phyloP scores from a whole-genome alignment of 2,113 vertebrate genomes.

The Mellivora capensis region DNA sequence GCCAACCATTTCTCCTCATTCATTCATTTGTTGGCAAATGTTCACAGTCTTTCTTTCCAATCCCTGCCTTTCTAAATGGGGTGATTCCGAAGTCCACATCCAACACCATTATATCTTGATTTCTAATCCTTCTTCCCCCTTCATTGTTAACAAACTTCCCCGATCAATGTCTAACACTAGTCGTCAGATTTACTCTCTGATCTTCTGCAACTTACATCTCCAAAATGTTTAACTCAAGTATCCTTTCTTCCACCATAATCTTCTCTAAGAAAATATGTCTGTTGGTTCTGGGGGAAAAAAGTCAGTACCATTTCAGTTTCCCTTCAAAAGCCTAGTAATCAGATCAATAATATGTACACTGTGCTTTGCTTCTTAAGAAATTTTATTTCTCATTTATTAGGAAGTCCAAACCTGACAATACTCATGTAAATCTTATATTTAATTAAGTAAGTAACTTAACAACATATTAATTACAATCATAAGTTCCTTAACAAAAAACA shows the following conservation, averaged over 20 bases:
- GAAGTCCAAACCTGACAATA: background rate
- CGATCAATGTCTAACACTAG: background rate
- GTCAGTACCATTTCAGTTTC: background rate
- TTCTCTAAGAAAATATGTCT: background rate
- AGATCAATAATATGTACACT: background rate
- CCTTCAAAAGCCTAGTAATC: background rate
- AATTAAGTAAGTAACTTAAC: background rate
- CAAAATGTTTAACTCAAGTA: background rate
- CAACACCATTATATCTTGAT: background rate
- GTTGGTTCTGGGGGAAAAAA: background rate
- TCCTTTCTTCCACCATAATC: accelerated
- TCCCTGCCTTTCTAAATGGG: background rate
- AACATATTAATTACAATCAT: background rate
- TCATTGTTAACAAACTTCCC: background rate
- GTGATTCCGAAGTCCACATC: background rate
- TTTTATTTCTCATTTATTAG: background rate
- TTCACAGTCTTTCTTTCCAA: background rate
- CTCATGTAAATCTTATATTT: background rate
- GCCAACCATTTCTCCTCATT: background rate
- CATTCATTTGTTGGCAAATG: background rate
- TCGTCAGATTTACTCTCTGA: background rate
- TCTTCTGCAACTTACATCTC: background rate
- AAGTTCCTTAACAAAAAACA: background rate
- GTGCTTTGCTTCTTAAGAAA: background rate
- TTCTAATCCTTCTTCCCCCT: background rate